Evolutionary conservation across 2,797 vertebrate genomes (phyloP), one percentile per base, ranked within the genome.

Genomic region (Sparus aurata): DNA sequence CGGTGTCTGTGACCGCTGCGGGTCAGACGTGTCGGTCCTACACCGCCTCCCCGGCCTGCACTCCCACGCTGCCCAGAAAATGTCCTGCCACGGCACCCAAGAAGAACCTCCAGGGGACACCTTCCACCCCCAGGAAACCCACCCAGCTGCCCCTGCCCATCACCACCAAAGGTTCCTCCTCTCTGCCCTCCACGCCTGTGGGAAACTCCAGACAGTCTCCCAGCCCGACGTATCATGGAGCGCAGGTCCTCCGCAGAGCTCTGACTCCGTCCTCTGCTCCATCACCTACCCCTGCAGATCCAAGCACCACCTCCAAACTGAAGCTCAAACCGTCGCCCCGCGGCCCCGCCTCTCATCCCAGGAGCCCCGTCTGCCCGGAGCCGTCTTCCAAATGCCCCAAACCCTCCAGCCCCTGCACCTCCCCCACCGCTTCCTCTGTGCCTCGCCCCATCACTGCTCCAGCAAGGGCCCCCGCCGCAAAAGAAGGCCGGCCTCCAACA

Each of bases 341-440:
- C 1, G 71, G 80, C 6, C 46, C 73, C 23, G 25, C 86, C 12
- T 62, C 91, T 11, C 93, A 94, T 25, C 94, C 95, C 15, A 79
- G 94, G 66, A 96, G 95, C 84, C 95, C 95, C 0, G 91, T 96
- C 49, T 94, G 94, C 43, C 93, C 96, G 1, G 95, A 96, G 85
- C 94, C 93, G 0, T 72, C 93, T 62, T 93, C 94, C 0, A 96
- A 94, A 80, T 92, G 87, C 75, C 91, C 90, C 53, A 95, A 74
- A 77, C 89, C 79, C 0, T 94, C 94, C 69, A 87, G 79, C 60
- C 87, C 91, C 25, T 78, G 73, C 55, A 49, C 64, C 2, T 83
- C 80, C 22, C 91, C 92, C 57, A 88, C 92, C 7, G 4, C 77
- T 3, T 10, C 1, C 0, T 0, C 83, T 1, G 79, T 86, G 76